Evolutionary conservation across 2,113 vertebrate species (phyloP), one percentile per base, ranked within the genome.

Genomic region (Micromys minutus): DNA sequence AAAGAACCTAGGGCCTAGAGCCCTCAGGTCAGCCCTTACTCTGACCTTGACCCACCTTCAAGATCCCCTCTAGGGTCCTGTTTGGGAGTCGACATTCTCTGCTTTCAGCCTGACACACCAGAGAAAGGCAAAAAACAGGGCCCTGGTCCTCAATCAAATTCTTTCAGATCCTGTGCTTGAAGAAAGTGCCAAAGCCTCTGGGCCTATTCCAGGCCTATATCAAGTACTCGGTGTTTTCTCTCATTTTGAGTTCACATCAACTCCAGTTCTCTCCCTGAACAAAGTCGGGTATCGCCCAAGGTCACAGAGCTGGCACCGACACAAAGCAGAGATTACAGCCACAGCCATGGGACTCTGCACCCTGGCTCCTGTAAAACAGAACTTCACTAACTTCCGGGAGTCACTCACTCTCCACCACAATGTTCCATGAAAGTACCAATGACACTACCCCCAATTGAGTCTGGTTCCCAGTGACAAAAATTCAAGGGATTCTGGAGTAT

Each of bases 281-380:
- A 95, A 76, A 79, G 17, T 65, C 22, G 87, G 47, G 65, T 61
- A 59, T 61, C 26, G 17, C 61, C 42, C 72, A 96, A 96, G 83
- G 67, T 76, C 87, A 89, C 0, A 0, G 36, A 90, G 39, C 59
- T 90, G 85, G 76, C 69, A 95, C 89, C 91, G 89, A 95, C 10
- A 29, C 42, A 91, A 52, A 26, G 72, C 17, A 84, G 81, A 94
- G 76, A 92, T 88, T 55, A 92, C 63, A 95, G 47, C 16, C 59
- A 42, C 39, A 12, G 57, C 74, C 42, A 2, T 36, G 87, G 79
- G 59, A 93, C 93, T 84, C 94, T 42, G 45, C 1, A 77, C 80
- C 61, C 55, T 19, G 84, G 65, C 34, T 94, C 24, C 12, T 52
- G 0, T 71, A n/a, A 89, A 89, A 63, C 9, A 19, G 29, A n/a